Base-by-base conservation (phyloP, 2,888 invertebrate species). In the Hirudinaria manillensis region DNA sequence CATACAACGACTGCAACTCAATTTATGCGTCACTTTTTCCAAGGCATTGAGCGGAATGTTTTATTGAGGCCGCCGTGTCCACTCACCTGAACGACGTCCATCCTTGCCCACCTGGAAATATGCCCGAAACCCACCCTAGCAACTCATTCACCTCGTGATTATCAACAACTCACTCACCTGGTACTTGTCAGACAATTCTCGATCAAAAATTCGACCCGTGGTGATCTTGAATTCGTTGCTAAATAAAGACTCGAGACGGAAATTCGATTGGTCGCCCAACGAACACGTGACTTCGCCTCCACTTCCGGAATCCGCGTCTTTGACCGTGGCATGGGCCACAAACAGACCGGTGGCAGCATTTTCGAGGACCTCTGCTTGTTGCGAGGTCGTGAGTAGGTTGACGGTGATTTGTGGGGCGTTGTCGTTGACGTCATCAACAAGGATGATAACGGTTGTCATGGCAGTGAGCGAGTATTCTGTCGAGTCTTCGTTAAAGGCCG, bases 391-490 rank as follows among this genome's bases (percentile, higher is more conserved):
- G 79, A 92, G 90, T 76, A 95, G 87, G 84, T 93, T 92, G 36
- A 93, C 92, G 80, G 92, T 92, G 0, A 92, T 88, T 13, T 91
- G 89, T 75, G 93, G 92, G 0, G 92, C 93, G 85, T 96, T 94
- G 88, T 96, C 96, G 79, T 91, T 87, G 0, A 95, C 91, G 1
- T 91, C 91, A 27, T 93, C 78, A 16, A 83, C 79, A 29, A 73
- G 79, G 32, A 81, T 78, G 72, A 78, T 90, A 88, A 83, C 81
- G 7, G 78, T 77, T 4, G 95, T 93, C 82, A 90, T 89, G 10
- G 92, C 93, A 83, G 90, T 92, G 0, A 91, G 89, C 55, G 91
- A 87, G 3, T 91, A 32, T 29, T 55, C 72, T 6, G 55, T 90
- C 74, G 75, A 74, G 16, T 78, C 79, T n/a, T 71, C 70, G 32